Base-by-base conservation (phyloP, 2,888 invertebrate genomes). In the Pristionchus fissidentatus region DNA sequence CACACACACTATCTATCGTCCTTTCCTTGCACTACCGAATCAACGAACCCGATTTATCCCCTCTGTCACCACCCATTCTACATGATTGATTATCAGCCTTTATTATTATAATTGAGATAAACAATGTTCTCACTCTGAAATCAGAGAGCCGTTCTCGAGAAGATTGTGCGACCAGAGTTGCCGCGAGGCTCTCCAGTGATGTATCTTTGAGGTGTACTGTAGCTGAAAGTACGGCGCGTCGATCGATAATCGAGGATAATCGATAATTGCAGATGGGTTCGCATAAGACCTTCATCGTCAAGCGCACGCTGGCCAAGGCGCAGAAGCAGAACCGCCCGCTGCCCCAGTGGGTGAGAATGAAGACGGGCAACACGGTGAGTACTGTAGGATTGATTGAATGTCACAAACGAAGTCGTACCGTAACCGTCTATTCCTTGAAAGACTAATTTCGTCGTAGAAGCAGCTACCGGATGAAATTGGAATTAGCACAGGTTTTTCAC, bases 321-420 rank as follows among this genome's bases (percentile, higher is more conserved):
- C 94, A 97, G 91, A 98, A 98, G 94, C 98, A 98, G 94, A 99
- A 99, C 94, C 95, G 98, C 92, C 98, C 98, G 29, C 97, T 98
- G 93, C 98, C 98, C 29, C 98, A 98, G 95, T 98, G 75, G 75
- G 75, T 35, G 26, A 43, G 75, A 4, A 75, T 75, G 75, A 75
- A 46, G 75, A 75, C 75, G 43, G 75, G 75, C 55, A 55, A 55
- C 55, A 55, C 55, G 22, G 55, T 55, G 55, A 55, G 55, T 22
- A 7, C 13, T 46, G 7, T 15, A n/a, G 55, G 22, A 55, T 55
- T 4, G 55, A 55, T 55, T 55, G 55, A 19, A n/a, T 4, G 22
- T 4, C 55, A n/a, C n/a, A n/a, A n/a, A n/a, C n/a, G n/a, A n/a
- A n/a, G n/a, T n/a, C n/a, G n/a, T n/a, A n/a, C n/a, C n/a, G n/a